Base-by-base conservation (phyloP, 1,140 invertebrate genomes). In the Hyles vespertilio region DNA sequence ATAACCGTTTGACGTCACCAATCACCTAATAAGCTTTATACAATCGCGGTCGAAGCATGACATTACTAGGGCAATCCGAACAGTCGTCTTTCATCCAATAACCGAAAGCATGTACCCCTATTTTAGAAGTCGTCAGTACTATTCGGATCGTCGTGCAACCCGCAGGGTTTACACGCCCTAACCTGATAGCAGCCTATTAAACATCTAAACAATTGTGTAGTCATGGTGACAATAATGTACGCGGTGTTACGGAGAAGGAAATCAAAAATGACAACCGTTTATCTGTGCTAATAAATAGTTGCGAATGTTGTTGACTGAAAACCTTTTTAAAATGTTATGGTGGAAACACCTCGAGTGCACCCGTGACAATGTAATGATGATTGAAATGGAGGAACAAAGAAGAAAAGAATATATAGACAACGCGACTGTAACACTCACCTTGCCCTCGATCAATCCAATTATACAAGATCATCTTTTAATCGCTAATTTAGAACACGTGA, bases 401-500 rank as follows among this genome's bases (percentile, higher is more conserved):
- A 69, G 48, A 51, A 70, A 65, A 33, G 70, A 81, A 32, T 85
- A 72, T 51, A 61, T 67, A 12, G 76, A 86, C 3, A 81, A 79
- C 47, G 76, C 85, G 3, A 77, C 85, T 32, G 57, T 86, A 22
- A 87, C 80, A 12, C 53, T 87, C 1, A 69, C 76, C 9, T 70
- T 84, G 3, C 82, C 80, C 3, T 69, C 72, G 9, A 78, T 77
- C 61, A 80, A 84, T 56, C 79, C 79, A n/a, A 70, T 84, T 47
- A 61, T 84, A 51, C 72, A 84, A 70, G 77, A 85, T 61, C 79
- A 82, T 72, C 65, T 84, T 48, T 65, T 86, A 36, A 76, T 89
- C 70, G 76, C 81, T n/a, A 83, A 85, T 70, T 63, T 89, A 76
- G 81, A 87, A 22, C 88, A 85, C 84, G 91, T 93, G 10, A 91